Conservation (phyloP, 2,888 invertebrate genomes). For the Eudasyphora cyanicolor region DNA sequence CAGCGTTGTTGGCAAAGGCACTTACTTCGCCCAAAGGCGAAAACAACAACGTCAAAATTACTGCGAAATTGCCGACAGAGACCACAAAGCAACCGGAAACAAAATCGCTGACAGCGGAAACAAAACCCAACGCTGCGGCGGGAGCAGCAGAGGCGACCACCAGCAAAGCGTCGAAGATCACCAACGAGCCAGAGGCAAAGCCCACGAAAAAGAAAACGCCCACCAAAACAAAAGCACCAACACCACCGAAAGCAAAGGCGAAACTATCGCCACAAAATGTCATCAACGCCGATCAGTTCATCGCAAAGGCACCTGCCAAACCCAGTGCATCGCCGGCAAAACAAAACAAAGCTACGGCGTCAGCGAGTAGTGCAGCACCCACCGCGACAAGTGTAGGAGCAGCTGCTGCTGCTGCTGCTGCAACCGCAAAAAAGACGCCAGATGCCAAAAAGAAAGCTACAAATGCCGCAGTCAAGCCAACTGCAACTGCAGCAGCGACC, state of each 20-base stretch:
- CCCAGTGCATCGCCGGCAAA: slow-evolving; percentile 71
- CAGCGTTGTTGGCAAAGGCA: slow-evolving; percentile 58
- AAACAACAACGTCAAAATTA: slow-evolving; percentile 68
- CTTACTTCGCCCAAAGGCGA: slow-evolving; percentile 57
- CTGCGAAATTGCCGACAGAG: slow-evolving; percentile 71
- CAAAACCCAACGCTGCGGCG: slow-evolving; percentile 48
- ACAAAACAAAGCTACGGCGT: slow-evolving; percentile 56
- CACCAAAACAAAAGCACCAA: slow-evolving; percentile 42
- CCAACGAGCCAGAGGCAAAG: slow-evolving; percentile 3
- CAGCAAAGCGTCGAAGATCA: slow-evolving; percentile 3
- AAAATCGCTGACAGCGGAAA: slow-evolving; percentile 53
- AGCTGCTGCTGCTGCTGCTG: slow-evolving; percentile 48
- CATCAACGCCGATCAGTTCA: slow-evolving; percentile 77
- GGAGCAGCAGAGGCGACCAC: slow-evolving; percentile 25
- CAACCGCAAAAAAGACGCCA: slow-evolving; percentile 44
- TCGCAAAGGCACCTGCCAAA: slow-evolving; percentile 73
- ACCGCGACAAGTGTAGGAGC: slow-evolving; percentile 15
- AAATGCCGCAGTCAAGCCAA: slow-evolving; percentile 43
- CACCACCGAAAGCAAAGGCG: slow-evolving; percentile 58
- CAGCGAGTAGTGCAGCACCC: slow-evolving; percentile 42
- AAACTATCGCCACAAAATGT: slow-evolving; percentile 63
- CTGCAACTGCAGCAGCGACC: slow-evolving; percentile 59
- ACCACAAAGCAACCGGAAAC: slow-evolving; percentile 58
- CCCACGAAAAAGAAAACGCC: slow-evolving; percentile 47
- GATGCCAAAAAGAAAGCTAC: slow-evolving; percentile 58